Conservation (phyloP, 2,113 vertebrate species). For the Myotis yumanensis region DNA sequence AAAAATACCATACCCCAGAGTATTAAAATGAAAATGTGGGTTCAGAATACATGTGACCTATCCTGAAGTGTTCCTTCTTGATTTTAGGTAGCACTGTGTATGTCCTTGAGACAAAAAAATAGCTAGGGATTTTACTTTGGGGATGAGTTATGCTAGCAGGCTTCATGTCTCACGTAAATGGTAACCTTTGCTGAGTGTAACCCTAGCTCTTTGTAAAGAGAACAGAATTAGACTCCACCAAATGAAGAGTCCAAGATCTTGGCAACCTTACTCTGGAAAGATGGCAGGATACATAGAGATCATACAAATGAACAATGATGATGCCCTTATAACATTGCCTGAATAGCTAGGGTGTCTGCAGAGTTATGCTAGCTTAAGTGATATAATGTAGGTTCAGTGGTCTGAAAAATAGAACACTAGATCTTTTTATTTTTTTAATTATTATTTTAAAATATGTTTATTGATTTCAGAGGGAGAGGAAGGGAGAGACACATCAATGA, state of each 20-base stretch:
- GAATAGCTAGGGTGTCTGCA: conserved; percentile 77
- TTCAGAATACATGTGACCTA: not conserved
- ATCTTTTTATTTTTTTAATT: conserved; percentile 43
- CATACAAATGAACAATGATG: conserved; percentile 75
- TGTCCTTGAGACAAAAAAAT: conserved; percentile 81
- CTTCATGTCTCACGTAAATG: conserved; percentile 83
- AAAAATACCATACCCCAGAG: not conserved
- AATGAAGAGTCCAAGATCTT: conserved; percentile 83
- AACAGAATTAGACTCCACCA: conserved; percentile 84
- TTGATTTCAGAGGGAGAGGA: no score
- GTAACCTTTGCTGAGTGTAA: conserved; percentile 87
- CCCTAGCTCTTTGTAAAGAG: conserved; percentile 84
- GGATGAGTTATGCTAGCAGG: conserved; percentile 76
- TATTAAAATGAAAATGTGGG: not conserved
- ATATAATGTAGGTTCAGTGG: conserved; percentile 13
- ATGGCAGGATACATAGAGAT: conserved; percentile 80
- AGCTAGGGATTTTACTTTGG: conserved; percentile 79
- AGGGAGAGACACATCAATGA: no score
- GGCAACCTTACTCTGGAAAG: conserved; percentile 82
- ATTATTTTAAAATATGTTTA: no score
- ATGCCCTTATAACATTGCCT: conserved; percentile 72
- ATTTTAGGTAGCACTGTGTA: conserved; percentile 45
- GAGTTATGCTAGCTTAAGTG: conserved; percentile 62
- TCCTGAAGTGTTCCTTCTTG: conserved; percentile 59
- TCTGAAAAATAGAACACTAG: conserved; percentile 75